Evolutionary conservation across 2,797 vertebrate species (phyloP).

Genomic region (Tamandua tetradactyla): DNA sequence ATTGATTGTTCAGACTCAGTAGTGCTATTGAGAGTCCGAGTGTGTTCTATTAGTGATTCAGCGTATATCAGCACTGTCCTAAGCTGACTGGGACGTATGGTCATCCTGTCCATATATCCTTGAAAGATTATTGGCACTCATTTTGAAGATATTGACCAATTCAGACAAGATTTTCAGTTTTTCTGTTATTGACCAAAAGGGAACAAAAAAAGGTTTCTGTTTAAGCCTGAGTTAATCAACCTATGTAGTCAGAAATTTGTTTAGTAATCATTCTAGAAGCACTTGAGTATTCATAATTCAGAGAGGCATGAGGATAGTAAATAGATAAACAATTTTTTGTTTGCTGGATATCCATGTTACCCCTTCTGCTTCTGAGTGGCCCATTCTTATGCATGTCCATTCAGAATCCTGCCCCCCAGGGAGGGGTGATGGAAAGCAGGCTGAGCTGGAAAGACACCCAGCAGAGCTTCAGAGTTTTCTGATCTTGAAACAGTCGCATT

Average conservation of each 20-base stretch:
- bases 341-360: background rate
- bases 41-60: background rate
- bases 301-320: background rate
- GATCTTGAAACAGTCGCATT: background rate
- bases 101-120: background rate
- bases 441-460: background rate
- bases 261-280: constrained; percentile 4
- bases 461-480: background rate
- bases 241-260: constrained; percentile 20
- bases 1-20: background rate
- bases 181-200: constrained; percentile 1
- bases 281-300: background rate
- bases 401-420: background rate
- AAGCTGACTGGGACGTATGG: background rate
- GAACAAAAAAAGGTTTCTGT: background rate
- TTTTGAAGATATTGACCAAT: background rate
- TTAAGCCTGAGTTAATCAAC: background rate
- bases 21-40: background rate
- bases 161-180: background rate
- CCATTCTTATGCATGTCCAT: background rate
- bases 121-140: background rate
- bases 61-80: background rate
- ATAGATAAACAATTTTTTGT: background rate
- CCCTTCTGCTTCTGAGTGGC: background rate
- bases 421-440: background rate